A percentile compares a stretch with the other conserved stretches of the same genome.
Evolutionary conservation across 2,888 invertebrate species (phyloP).

Genomic region (Sphinx pinastri): DNA sequence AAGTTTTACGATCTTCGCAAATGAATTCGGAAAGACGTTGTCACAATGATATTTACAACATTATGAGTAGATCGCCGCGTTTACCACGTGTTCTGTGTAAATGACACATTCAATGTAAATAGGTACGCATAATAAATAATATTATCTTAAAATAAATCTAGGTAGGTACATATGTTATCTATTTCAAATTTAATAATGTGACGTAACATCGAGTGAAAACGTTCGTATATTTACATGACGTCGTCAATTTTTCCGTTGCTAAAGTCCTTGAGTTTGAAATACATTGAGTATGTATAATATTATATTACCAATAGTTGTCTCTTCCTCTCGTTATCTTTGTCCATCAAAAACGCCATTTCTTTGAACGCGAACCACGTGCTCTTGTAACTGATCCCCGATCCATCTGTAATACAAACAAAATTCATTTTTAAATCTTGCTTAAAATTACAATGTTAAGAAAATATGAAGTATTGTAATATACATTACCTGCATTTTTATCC

Average conservation of each 20-base stretch:
- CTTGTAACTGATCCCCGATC: slow-evolving; percentile 34
- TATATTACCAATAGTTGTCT: slow-evolving; percentile 36
- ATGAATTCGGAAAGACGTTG: too few species aligned
- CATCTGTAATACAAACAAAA: slow-evolving; percentile 37
- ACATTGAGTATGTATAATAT: neutral
- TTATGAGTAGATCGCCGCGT: too few species aligned
- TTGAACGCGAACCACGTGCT: slow-evolving; percentile 57
- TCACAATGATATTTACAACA: too few species aligned
- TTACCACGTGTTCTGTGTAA: too few species aligned
- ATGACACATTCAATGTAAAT: too few species aligned
- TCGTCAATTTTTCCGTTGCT: neutral
- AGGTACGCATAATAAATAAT: too few species aligned
- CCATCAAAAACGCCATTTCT: slow-evolving; percentile 51
- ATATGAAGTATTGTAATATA: neutral
- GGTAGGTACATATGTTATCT: too few species aligned
- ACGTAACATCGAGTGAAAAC: too few species aligned
- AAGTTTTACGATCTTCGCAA: too few species aligned
- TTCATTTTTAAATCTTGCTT: neutral
- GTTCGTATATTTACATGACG: too few species aligned
- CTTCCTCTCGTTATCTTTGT: slow-evolving; percentile 47
- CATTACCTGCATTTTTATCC: slow-evolving; percentile 36
- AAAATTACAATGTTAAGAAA: neutral
- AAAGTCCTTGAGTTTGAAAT: neutral
- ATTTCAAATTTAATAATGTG: too few species aligned
- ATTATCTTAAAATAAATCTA: too few species aligned